These are phyloP conservation scores for Himalopsyche anomala DNA, from an alignment of 2,888 invertebrate species.

Conservation along the genomic window DNA sequence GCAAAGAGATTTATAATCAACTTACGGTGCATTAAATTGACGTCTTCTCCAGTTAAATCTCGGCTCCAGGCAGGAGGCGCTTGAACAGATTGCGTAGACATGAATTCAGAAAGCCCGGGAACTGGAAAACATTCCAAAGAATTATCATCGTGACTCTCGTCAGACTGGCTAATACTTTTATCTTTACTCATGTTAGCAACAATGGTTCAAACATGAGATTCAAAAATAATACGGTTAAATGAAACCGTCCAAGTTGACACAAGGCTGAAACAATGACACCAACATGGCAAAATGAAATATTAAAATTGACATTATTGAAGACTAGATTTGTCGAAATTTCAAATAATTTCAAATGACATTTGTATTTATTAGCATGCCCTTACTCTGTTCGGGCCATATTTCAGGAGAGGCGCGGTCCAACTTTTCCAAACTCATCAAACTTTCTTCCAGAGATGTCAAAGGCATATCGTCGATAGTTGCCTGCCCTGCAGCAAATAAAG, in stretches of 20 bases:
- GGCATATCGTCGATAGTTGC: conserved; percentile 75
- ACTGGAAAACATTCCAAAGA: conserved; percentile 77
- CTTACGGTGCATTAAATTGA: conserved; percentile 87
- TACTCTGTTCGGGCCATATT: conserved; percentile 97
- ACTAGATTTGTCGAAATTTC: conserved; percentile 9
- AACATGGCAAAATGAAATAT: conserved; percentile 46
- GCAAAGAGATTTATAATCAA: neutral
- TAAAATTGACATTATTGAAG: conserved; percentile 45
- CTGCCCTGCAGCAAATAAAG: conserved; percentile 71
- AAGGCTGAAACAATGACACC: conserved; percentile 1
- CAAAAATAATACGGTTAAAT: conserved; percentile 55
- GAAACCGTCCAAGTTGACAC: conserved; percentile 28
- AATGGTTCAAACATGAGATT: conserved; percentile 50
- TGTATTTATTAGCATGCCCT: conserved; percentile 69
- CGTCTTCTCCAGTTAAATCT: conserved; percentile 84
- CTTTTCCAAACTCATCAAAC: conserved; percentile 91
- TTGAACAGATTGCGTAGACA: conserved; percentile 79
- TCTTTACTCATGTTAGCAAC: conserved; percentile 55
- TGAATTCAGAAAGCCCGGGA: conserved; percentile 93
- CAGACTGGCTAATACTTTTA: conserved; percentile 58
- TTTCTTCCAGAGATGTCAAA: conserved; percentile 80
- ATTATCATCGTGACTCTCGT: conserved; percentile 60
- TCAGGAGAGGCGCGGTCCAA: conserved; percentile 96
- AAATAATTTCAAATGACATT: conserved; percentile 58
- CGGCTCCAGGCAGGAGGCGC: conserved; percentile 82